Conservation (phyloP, 1,140 invertebrate genomes). For the Wasmannia auropunctata region DNA sequence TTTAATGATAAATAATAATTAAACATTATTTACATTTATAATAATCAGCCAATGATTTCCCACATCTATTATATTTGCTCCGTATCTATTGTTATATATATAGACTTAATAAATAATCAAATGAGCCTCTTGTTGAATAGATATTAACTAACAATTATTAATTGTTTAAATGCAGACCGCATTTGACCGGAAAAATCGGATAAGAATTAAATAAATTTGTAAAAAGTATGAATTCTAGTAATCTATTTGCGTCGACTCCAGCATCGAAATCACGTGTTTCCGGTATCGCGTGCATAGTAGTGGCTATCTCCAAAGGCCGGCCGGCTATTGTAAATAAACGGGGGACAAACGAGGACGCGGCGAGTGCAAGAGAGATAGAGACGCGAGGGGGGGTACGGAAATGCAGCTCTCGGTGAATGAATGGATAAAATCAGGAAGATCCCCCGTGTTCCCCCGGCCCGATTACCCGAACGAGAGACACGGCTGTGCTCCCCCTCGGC, state of each 20-base stretch:
- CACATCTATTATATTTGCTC: background rate
- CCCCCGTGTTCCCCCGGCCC: background rate
- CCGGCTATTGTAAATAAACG: constrained; percentile 35
- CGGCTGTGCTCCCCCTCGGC: no score
- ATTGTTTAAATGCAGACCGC: background rate
- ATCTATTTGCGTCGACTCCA: background rate
- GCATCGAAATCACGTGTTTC: constrained; percentile 16
- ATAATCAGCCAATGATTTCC: background rate
- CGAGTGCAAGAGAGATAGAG: constrained; percentile 4
- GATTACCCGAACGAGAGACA: constrained; percentile 21
- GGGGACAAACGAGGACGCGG: constrained; percentile 21
- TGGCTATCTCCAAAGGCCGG: background rate
- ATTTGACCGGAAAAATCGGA: background rate
- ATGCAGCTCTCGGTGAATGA: constrained; percentile 51
- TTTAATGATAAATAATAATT: no score
- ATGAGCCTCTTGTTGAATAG: background rate
- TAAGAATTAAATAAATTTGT: background rate
- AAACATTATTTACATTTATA: background rate
- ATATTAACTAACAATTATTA: background rate
- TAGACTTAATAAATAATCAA: background rate
- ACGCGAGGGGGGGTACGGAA: constrained; percentile 18
- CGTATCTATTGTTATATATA: background rate
- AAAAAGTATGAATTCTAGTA: background rate
- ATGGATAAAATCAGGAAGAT: constrained; percentile 57
- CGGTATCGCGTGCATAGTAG: background rate